These are phyloP conservation scores for Lasioglossum albipes DNA, from an alignment of 1,140 invertebrate species.

Conservation along the genomic window DNA sequence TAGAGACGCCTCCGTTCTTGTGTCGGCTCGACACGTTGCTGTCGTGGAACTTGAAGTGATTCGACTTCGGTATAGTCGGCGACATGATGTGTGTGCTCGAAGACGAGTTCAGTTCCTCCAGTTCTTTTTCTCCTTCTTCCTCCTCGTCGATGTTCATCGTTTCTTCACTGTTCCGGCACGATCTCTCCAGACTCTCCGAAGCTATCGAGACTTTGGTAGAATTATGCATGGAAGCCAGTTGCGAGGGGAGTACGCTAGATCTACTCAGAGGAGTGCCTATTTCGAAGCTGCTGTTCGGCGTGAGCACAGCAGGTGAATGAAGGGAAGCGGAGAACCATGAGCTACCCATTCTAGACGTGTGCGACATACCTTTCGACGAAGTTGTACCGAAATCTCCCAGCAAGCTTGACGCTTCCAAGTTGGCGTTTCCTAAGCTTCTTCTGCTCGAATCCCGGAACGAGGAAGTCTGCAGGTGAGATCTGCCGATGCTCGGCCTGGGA, in stretches of 20 bases:
- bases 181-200: not conserved
- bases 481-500: slow-evolving; percentile 70
- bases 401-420: not conserved
- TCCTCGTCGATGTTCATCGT: not conserved
- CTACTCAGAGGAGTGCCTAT: not conserved
- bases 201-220: slow-evolving; percentile 17
- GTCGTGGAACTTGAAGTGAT: not conserved
- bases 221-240: slow-evolving; percentile 39
- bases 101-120: not conserved
- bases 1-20: slow-evolving; percentile 29
- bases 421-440: not conserved
- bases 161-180: not conserved
- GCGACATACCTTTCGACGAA: not conserved
- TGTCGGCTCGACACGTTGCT: not conserved
- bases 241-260: slow-evolving; percentile 26
- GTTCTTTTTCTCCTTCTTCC: slow-evolving; percentile 1
- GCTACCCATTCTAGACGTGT: not conserved
- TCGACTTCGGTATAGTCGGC: not conserved
- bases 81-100: not conserved
- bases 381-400: not conserved
- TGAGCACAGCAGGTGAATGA: slow-evolving; percentile 49
- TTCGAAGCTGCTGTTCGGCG: slow-evolving; percentile 48
- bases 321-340: not conserved
- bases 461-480: slow-evolving; percentile 52
- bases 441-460: not conserved